These are phyloP conservation scores for Lasioglossum marginatum DNA, from an alignment of 2,888 invertebrate species.

Conservation along the genomic window DNA sequence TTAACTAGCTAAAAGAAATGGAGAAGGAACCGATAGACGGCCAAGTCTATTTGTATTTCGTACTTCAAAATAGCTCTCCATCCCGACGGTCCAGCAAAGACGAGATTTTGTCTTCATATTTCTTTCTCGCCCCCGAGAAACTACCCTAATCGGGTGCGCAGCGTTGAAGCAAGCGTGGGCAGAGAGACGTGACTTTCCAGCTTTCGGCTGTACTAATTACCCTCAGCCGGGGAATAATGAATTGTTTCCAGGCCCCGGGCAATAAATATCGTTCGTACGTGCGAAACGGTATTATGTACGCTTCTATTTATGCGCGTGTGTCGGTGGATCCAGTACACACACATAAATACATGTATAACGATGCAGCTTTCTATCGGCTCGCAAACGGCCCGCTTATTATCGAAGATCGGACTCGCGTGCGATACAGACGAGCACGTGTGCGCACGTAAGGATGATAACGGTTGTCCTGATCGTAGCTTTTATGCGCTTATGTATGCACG, in stretches of 20 bases:
- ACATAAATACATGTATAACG: slow-evolving; percentile 36
- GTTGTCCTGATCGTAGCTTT: slow-evolving; percentile 58
- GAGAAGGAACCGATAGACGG: background rate
- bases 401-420: slow-evolving; percentile 76
- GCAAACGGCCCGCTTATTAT: slow-evolving; percentile 73
- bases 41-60: background rate
- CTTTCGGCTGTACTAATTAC: slow-evolving; percentile 63
- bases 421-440: slow-evolving; percentile 69
- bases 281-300: slow-evolving; percentile 25
- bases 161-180: slow-evolving; percentile 37
- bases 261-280: slow-evolving; percentile 65
- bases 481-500: background rate
- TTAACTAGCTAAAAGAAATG: too few species aligned
- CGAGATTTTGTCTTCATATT: background rate
- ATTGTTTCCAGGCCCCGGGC: slow-evolving; percentile 55
- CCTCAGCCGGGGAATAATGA: slow-evolving; percentile 64
- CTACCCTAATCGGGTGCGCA: slow-evolving; percentile 6
- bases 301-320: slow-evolving; percentile 29
- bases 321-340: slow-evolving; percentile 41
- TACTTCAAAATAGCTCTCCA: background rate
- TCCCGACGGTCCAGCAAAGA: background rate
- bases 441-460: slow-evolving; percentile 73
- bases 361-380: slow-evolving; percentile 73
- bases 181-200: slow-evolving; percentile 58
- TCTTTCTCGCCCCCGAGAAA: background rate